Base-by-base conservation (phyloP, 2,888 invertebrate genomes). In the Drosophila setosimentum region DNA sequence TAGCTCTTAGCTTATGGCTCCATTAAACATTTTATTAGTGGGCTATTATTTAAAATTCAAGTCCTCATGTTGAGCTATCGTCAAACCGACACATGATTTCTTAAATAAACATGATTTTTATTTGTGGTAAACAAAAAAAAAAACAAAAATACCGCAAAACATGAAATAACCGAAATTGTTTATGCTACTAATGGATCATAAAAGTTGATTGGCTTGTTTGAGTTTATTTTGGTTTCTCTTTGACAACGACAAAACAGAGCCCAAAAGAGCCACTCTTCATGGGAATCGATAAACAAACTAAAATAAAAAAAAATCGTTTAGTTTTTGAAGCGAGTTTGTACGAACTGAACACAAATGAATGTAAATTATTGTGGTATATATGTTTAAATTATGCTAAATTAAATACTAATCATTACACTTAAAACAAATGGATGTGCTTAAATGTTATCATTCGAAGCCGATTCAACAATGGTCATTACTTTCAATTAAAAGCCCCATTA, bases 401-500 rank as follows among this genome's bases (percentile, higher is more conserved):
- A 16, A 11, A 53, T 16, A 40, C 68, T 49, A 68, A 68, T 68
- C 53, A 66, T 49, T 55, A 32, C 68, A 68, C 48, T 68, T 33
- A 55, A 55, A 37, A 1, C 18, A 50, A 51, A 24, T 30, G 30
- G 27, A 21, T 13, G 21, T 10, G 18, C 29, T 27, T 33, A 35
- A 68, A 16, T 16, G 35, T 16, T 42, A 35, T 66, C 33, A 63
- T 51, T 71, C 53, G 55, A 27, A 18, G 16, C 33, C 54, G 29
- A 27, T 18, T n/a, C 72, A 73, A 59, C 71, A 81, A 67, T 77
- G 85, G 76, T 71, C 85, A 87, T 89, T 83, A 84, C 62, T 90
- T 83, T 84, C 85, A 91, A 89, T 91, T 87, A 90, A 85, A 77
- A 57, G 3, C 16, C 45, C 29, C 37, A 48, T 70, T 90, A 90